phyloP scores from a whole-genome alignment of 2,797 vertebrate genomes.

The Malurus splendens region DNA sequence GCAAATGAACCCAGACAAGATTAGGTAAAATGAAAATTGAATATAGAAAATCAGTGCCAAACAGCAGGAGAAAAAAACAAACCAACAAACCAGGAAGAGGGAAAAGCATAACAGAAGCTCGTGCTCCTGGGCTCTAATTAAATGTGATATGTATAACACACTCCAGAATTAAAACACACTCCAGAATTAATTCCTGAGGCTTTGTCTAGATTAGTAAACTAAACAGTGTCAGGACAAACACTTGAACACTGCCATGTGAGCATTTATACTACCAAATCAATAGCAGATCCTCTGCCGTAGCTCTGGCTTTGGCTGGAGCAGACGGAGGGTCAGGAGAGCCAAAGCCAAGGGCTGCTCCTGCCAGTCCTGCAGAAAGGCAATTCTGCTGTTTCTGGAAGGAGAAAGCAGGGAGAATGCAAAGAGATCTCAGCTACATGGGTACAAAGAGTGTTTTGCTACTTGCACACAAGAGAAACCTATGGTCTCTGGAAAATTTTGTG shows the following conservation, averaged over 20 bases:
- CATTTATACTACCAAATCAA: neutral
- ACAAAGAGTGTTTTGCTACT: neutral
- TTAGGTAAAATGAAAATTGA: neutral
- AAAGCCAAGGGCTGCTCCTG: neutral
- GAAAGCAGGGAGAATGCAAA: neutral
- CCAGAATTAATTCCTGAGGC: neutral
- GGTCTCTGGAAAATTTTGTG: neutral
- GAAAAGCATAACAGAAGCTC: neutral
- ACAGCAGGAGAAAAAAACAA: neutral
- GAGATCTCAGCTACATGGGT: neutral
- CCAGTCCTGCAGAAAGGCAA: neutral
- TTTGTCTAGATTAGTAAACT: neutral
- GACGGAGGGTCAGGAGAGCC: neutral
- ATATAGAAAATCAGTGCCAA: neutral
- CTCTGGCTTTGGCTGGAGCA: neutral
- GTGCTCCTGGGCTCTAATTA: neutral
- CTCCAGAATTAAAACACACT: neutral
- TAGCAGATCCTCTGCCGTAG: neutral
- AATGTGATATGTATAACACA: neutral
- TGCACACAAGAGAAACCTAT: neutral
- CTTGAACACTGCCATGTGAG: neutral
- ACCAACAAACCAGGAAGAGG: accelerated
- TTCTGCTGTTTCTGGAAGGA: neutral
- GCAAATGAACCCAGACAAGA: neutral
- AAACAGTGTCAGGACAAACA: neutral